Conservation (phyloP, 2,113 vertebrate genomes). For the Dinomys branickii region DNA sequence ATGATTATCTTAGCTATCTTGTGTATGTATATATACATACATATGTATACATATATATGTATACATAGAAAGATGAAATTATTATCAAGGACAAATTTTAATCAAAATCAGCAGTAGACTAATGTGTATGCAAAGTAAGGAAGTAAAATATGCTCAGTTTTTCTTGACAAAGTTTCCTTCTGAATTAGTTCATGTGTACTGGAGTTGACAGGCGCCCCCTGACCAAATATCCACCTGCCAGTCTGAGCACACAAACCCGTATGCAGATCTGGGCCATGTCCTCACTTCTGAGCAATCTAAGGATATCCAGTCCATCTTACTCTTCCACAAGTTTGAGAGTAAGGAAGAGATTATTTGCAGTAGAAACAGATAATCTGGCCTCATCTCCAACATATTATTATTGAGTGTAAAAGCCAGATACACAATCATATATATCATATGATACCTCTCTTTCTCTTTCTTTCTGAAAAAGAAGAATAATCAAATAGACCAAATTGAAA, state of each 20-base stretch:
- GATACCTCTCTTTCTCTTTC: no score
- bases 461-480: neutral
- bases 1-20: no score
- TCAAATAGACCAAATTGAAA: neutral
- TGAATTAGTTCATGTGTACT: neutral
- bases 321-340: conserved; percentile 10
- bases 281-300: neutral
- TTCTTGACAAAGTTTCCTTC: neutral
- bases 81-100: conserved; percentile 32
- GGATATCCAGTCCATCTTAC: neutral
- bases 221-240: neutral
- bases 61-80: neutral
- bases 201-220: neutral
- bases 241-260: neutral
- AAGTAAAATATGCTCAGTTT: neutral
- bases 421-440: neutral
- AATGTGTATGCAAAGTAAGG: neutral
- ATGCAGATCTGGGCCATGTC: neutral
- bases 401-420: conserved; percentile 1
- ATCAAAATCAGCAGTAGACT: neutral
- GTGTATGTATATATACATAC: no score
- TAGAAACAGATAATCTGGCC: conserved; percentile 9
- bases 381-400: neutral
- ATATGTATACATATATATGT: no score
- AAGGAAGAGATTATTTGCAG: neutral